These are phyloP conservation scores for Acrobasis suavella DNA, from an alignment of 2,888 invertebrate species.

Conservation along the genomic window DNA sequence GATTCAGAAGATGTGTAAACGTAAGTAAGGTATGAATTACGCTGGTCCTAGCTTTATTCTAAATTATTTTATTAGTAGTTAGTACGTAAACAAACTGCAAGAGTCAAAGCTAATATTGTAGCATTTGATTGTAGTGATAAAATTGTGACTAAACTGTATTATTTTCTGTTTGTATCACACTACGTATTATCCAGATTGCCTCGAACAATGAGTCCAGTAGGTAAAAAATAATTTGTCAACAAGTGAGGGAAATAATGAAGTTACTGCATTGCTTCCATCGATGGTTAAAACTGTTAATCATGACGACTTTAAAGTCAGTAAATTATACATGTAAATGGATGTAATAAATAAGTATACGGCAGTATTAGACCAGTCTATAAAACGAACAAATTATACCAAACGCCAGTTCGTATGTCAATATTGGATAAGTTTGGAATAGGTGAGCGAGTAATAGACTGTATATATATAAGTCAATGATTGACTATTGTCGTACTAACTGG, in stretches of 20 bases:
- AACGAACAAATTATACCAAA: too few relatives aligned
- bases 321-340: too few relatives aligned
- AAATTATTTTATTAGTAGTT: conserved; percentile 51
- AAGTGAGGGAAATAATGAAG: not conserved
- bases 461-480: too few relatives aligned
- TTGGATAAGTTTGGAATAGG: too few relatives aligned
- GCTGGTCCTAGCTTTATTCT: conserved; percentile 72
- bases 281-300: not conserved
- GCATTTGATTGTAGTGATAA: conserved; percentile 20
- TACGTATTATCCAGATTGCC: conserved; percentile 28
- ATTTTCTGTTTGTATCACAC: conserved; percentile 3
- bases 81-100: conserved; percentile 33
- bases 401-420: too few relatives aligned
- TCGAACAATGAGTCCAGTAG: not conserved
- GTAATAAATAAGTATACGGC: too few relatives aligned
- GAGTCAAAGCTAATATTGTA: conserved; percentile 31
- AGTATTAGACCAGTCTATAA: too few relatives aligned
- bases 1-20: conserved; percentile 34
- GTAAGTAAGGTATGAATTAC: conserved; percentile 43
- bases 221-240: not conserved
- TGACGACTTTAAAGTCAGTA: too few relatives aligned
- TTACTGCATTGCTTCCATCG: not conserved
- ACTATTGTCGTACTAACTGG: too few relatives aligned
- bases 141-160: conserved; percentile 24
- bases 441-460: too few relatives aligned